These are phyloP conservation scores for Alosa sapidissima DNA, from an alignment of 2,797 vertebrate species.

Conservation along the genomic window DNA sequence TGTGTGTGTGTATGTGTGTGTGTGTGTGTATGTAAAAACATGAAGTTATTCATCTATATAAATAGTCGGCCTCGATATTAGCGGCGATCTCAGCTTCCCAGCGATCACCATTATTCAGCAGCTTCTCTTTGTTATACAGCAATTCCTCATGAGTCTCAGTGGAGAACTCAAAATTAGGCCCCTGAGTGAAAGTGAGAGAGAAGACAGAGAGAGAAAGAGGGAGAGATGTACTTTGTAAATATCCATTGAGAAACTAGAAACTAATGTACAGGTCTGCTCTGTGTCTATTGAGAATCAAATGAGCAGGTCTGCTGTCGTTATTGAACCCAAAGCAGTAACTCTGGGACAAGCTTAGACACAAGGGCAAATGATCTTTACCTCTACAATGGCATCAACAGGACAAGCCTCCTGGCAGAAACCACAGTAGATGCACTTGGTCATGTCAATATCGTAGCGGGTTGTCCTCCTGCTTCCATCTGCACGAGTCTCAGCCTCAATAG, in stretches of 20 bases:
- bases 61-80: constrained; percentile 91
- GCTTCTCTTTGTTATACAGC: constrained; percentile 94
- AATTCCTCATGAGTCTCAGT: constrained; percentile 91
- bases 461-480: constrained; percentile 88
- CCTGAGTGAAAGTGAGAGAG: constrained; percentile 64
- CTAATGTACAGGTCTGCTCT: neutral
- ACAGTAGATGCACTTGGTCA: constrained; percentile 97
- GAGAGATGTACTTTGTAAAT: neutral
- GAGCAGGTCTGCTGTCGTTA: neutral
- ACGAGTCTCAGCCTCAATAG: constrained; percentile 88
- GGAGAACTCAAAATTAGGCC: constrained; percentile 93
- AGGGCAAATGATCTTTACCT: constrained; percentile 68
- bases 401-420: constrained; percentile 97
- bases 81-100: constrained; percentile 91
- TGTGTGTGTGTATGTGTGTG: too few relatives aligned
- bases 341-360: too few relatives aligned
- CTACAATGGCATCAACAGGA: constrained; percentile 91
- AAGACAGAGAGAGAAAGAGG: too few relatives aligned
- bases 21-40: neutral
- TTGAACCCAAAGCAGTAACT: neutral
- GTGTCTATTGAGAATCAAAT: too few relatives aligned
- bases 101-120: constrained; percentile 93
- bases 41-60: constrained; percentile 76
- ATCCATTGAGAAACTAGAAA: neutral
- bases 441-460: constrained; percentile 92